A percentile compares a stretch with the other conserved stretches of the same genome.
Evolutionary conservation across 2,888 invertebrate species (phyloP).

Genomic region (Epinotia ramella): DNA sequence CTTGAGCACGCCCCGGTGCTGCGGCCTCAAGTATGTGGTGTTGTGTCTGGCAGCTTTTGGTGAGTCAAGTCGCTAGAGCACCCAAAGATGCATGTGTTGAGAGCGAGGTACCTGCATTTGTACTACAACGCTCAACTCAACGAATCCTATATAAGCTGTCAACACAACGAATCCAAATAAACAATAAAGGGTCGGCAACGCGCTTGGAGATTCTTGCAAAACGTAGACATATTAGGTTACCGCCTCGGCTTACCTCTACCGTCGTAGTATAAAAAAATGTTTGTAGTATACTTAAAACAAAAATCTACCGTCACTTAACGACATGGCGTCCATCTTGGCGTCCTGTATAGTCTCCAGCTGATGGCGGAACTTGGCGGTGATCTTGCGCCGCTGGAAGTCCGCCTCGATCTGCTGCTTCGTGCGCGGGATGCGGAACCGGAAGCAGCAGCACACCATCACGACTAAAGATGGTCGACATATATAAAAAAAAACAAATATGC

Average conservation of each 20-base stretch:
- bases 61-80: too few species aligned
- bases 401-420: constrained; percentile 98
- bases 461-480: constrained; percentile 78
- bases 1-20: too few species aligned
- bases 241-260: too few species aligned
- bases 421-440: constrained; percentile 95
- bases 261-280: too few species aligned
- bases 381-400: constrained; percentile 93
- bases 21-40: too few species aligned
- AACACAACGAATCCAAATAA: background rate
- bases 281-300: background rate
- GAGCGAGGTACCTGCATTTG: too few species aligned
- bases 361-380: constrained; percentile 93
- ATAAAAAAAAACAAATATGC: background rate
- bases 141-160: too few species aligned
- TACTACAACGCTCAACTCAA: too few species aligned
- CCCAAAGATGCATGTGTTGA: too few species aligned
- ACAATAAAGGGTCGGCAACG: background rate
- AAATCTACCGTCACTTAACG: constrained; percentile 89
- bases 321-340: constrained; percentile 93
- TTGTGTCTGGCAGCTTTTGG: too few species aligned
- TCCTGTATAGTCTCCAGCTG: constrained; percentile 93
- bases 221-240: too few species aligned
- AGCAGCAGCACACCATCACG: constrained; percentile 95
- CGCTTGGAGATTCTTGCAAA: background rate